Evolutionary conservation across 37 sponge, comb jelly and placozoan species (phyloP).

Genomic region (Hormiphora californensis): DNA sequence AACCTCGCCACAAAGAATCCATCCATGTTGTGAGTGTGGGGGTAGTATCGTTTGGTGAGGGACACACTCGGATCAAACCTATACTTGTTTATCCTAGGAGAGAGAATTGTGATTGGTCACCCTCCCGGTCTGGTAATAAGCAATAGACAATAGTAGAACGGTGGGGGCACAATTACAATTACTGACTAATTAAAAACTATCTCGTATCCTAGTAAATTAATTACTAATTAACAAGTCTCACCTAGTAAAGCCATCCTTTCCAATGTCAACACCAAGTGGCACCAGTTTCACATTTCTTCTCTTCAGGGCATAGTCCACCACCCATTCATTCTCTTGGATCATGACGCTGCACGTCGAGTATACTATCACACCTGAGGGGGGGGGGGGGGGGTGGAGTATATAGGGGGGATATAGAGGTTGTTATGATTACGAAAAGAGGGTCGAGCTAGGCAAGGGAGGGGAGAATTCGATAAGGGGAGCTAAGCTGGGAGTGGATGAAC

Average conservation of each 20-base stretch:
- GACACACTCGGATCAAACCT: conserved; percentile 84
- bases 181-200: too few species aligned
- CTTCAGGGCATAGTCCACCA: conserved; percentile 88
- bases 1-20: conserved; percentile 97
- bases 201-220: background rate
- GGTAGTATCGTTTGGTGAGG: conserved; percentile 77
- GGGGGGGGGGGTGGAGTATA: background rate
- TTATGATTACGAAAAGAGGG: too few species aligned
- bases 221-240: background rate
- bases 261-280: conserved; percentile 77
- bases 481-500: too few species aligned
- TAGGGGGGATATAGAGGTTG: too few species aligned
- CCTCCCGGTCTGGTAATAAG: too few species aligned
- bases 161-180: background rate
- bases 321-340: conserved; percentile 94
- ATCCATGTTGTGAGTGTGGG: conserved; percentile 97
- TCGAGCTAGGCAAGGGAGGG: too few species aligned
- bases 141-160: background rate
- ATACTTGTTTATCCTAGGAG: conserved; percentile 58
- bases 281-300: conserved; percentile 86
- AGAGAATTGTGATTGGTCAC: too few species aligned
- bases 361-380: conserved; percentile 64
- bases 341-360: conserved; percentile 94
- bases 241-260: conserved; percentile 74
- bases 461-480: too few species aligned